phyloP scores from a whole-genome alignment of 2,113 vertebrate genomes.

The Electrona antarctica region DNA sequence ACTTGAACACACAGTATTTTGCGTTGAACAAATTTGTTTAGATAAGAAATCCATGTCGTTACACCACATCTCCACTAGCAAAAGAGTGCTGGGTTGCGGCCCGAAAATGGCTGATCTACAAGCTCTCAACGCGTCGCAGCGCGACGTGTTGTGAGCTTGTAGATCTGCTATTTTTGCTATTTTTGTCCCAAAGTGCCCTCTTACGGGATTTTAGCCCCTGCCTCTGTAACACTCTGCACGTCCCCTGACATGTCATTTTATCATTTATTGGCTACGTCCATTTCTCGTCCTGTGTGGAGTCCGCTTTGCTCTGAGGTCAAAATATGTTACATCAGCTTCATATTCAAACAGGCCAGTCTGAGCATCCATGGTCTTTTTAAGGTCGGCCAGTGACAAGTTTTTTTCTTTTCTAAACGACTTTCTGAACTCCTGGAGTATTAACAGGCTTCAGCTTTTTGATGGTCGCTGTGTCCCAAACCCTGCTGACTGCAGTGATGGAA shows the following conservation, averaged over 20 bases:
- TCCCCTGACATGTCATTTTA: slow-evolving; percentile 53
- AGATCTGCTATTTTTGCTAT: too few relatives aligned
- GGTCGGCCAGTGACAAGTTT: slow-evolving; percentile 33
- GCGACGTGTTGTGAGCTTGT: too few relatives aligned
- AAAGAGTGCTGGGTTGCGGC: too few relatives aligned
- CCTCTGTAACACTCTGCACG: neutral
- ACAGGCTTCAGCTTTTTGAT: slow-evolving; percentile 32
- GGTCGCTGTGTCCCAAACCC: slow-evolving; percentile 28
- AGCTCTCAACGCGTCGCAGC: too few relatives aligned
- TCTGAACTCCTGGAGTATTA: slow-evolving; percentile 16
- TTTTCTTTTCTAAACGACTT: slow-evolving; percentile 38
- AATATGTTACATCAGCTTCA: slow-evolving; percentile 52
- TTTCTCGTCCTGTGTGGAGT: slow-evolving; percentile 56
- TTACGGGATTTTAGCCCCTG: too few relatives aligned
- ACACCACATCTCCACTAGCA: too few relatives aligned
- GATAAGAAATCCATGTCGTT: too few relatives aligned
- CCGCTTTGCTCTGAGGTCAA: slow-evolving; percentile 39
- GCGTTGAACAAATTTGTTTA: too few relatives aligned
- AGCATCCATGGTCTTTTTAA: slow-evolving; percentile 51
- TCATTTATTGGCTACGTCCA: slow-evolving; percentile 58
- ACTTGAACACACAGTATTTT: too few relatives aligned
- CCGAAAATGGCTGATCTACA: too few relatives aligned
- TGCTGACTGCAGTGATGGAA: slow-evolving; percentile 26
- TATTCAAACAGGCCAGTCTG: slow-evolving; percentile 35
- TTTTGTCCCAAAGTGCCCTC: too few relatives aligned